A percentile compares a stretch with the other conserved stretches of the same genome.
These are phyloP conservation scores for Nematolebias whitei DNA, from an alignment of 2,113 vertebrate species.

Conservation along the genomic window DNA sequence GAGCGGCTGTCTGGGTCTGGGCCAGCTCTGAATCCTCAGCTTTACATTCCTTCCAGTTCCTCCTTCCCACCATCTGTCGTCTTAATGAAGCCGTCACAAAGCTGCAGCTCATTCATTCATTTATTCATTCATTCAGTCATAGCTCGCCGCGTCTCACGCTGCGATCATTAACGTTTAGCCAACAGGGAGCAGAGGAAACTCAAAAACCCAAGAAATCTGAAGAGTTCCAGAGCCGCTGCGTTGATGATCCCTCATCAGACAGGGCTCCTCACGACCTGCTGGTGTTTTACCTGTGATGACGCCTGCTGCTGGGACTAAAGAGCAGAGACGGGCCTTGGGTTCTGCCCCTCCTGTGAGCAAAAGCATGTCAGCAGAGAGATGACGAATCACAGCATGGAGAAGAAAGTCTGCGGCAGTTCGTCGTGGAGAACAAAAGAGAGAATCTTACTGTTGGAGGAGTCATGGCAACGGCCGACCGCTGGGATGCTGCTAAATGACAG, in stretches of 20 bases:
- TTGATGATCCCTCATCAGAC: slow-evolving; percentile 36
- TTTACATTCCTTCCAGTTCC: slow-evolving; percentile 64
- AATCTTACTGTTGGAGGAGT: slow-evolving; percentile 47
- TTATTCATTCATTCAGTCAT: slow-evolving; percentile 66
- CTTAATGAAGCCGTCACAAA: slow-evolving; percentile 75
- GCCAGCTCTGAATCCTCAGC: slow-evolving; percentile 15
- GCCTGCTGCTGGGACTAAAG: slow-evolving; percentile 1
- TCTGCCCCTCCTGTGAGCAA: not conserved
- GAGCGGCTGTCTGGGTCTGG: too few species aligned
- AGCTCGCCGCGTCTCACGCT: slow-evolving; percentile 57
- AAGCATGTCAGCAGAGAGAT: slow-evolving; percentile 37
- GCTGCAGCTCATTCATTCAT: slow-evolving; percentile 71
- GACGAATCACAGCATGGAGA: slow-evolving; percentile 48
- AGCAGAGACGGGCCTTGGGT: not conserved
- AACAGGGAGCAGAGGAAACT: too few species aligned
- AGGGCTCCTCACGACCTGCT: not conserved
- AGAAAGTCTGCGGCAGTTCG: slow-evolving; percentile 27
- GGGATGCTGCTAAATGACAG: slow-evolving; percentile 55
- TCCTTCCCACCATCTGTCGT: too few species aligned
- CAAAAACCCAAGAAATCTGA: too few species aligned
- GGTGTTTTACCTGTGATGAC: slow-evolving; percentile 4
- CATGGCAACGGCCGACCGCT: slow-evolving; percentile 58
- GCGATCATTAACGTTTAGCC: slow-evolving; percentile 41
- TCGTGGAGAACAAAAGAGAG: slow-evolving; percentile 36
- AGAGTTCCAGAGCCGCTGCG: slow-evolving; percentile 17